Base-by-base conservation (phyloP, 2,113 vertebrate genomes). In the Myrmophylax atrothorax region DNA sequence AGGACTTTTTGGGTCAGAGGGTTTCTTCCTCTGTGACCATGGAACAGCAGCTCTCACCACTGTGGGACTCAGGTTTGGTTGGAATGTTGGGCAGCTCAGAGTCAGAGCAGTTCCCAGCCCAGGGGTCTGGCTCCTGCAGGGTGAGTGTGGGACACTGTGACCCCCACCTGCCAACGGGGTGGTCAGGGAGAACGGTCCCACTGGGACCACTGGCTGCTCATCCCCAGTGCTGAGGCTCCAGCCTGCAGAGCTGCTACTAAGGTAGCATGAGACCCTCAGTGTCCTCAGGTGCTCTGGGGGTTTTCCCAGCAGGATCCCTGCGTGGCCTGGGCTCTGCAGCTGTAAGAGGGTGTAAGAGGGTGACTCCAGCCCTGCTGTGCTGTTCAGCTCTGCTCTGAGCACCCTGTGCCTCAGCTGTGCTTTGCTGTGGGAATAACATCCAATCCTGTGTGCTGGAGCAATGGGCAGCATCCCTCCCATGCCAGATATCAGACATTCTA, bases 401-500 rank as follows among this genome's bases (percentile, higher is more conserved):
- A 25, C 50, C 29, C 60, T 1, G 0, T 12, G 35, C 20, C 33
- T 82, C 50, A 66, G 42, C 16, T 49, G 42, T 44, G 52, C 47
- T 77, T 69, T 77, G n/a, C 62, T 40, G 31, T 19, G 42, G 20
- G 26, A 46, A 28, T 7, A 25, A 1, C 28, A 7, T 9, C 60
- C 10, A 6, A 1, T 3, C 9, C 35, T 0, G 5, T 3, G 50
- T 33, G 18, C 74, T 69, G 91, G 26, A 52, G 46, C 4, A 7
- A 33, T 0, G 14, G 47, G 40, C 78, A 87, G 53, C 74, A 85
- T n/a, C 73, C 14, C 14, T 42, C 31, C n/a, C 7, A 1, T 1
- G 9, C 10, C 50, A 37, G 31, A 58, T 14, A 17, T 9, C 5
- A 4, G 64, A 18, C 18, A 18, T 0, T 0, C 10, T 33, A 8